Base-by-base conservation (phyloP, 2,888 invertebrate genomes). In the Nesidiocoris tenuis region DNA sequence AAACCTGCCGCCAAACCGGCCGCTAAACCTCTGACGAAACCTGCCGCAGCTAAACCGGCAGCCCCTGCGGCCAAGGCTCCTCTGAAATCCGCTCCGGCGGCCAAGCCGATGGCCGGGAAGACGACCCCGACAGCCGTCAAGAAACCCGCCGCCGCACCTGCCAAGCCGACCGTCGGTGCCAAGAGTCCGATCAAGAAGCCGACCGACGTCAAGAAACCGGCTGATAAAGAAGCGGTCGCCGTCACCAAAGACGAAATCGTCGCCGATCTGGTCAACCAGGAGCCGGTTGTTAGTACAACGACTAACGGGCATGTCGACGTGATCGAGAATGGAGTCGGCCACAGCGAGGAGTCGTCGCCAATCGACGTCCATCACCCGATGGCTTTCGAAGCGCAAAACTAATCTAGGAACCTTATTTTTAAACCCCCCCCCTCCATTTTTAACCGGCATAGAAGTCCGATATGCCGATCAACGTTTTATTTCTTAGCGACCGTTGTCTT, bases 121-220 rank as follows among this genome's bases (percentile, higher is more conserved):
- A 39, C 39, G 39, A 39, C 39, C 39, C 80, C 81, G 63, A 81
- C 81, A 23, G 81, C 81, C 7, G 70, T 81, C 1, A 81, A 82
- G 54, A 83, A 81, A 78, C 82, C 81, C 76, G 83, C 82, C 68
- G 71, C 83, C 80, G 83, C 82, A 65, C 70, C 83, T 80, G 81
- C 88, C 83, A 91, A 91, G 81, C 89, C 88, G 81, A 87, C 86
- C 79, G 90, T 91, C 83, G 82, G 74, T 74, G 18, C 74, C 25
- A 55, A 21, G 55, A 56, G 67, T n/a, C 72, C 72, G 7, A 72
- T 72, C 39, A 72, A 54, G 22, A 72, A 25, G 39, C 72, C 72
- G 25, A 22, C 21, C 23, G 72, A 61, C 61, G 54, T 57, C n/a
- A 39, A 54, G 9, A 79, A 78, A 75, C 67, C 67, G 1, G 61